Evolutionary conservation across 2,888 invertebrate genomes (phyloP), one percentile per base, ranked within the genome.

Genomic region (Carabus problematicus): DNA sequence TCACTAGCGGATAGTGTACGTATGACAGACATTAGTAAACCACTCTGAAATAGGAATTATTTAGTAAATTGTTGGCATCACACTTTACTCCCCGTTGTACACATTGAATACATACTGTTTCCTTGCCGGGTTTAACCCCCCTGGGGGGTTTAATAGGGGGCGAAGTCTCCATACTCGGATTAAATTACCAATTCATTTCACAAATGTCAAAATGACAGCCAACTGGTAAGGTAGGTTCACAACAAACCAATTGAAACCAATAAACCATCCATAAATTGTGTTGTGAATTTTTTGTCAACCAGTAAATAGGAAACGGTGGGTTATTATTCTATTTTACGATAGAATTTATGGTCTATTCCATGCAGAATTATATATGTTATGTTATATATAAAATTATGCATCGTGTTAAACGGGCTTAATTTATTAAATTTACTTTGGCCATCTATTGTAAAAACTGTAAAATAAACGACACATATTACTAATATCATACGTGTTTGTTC

Each of bases 1-100:
- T 95, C 95, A 84, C 95, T 95, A 8, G 96, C 93, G 29, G 97
- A 97, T 70, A 98, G 83, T 0, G 97, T 95, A 73, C 97, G 89
- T 74, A 98, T 97, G 56, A 98, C 97, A 70, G 95, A 94, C 90
- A 98, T 97, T 74, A 98, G 84, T 69, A 94, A 85, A 68, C 94
- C 93, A 80, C 92, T 92, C 93, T 93, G 81, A 54, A 77, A 77
- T 39, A 67, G 70, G 71, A 67, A 54, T 70, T 42, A 61, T 70
- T 19, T 52, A 47, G 29, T 71, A 63, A 60, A 45, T 29, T 47
- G 52, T 70, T 62, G 63, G 43, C 11, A 52, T 43, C 52, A 68
- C 52, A 47, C 19, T 42, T 56, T 18, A 43, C 4, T 39, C 11
- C 14, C 19, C 19, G 14, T 49, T 45, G 11, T 12, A 45, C 2